Conservation (phyloP, 2,888 invertebrate genomes). For the Nomada lathburiana region DNA sequence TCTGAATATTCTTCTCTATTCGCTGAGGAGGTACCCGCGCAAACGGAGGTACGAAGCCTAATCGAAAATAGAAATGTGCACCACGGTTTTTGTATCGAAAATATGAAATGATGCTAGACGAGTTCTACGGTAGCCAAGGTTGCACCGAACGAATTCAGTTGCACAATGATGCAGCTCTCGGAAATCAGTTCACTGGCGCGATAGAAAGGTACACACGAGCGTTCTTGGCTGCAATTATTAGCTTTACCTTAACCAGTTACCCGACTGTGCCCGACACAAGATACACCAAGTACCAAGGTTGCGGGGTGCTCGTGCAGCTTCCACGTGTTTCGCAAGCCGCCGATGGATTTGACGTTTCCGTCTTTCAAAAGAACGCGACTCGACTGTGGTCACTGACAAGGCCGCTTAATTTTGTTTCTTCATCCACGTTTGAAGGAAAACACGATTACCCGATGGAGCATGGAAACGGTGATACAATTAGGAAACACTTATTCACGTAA, state of each 20-base stretch:
- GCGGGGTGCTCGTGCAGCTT: constrained; percentile 45
- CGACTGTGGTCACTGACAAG: background rate
- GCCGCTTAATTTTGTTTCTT: constrained; percentile 6
- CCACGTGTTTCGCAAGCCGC: constrained; percentile 32
- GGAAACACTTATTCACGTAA: no score
- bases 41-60: background rate
- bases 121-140: constrained; percentile 71
- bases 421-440: background rate
- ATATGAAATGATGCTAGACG: constrained; percentile 73
- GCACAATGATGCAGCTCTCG: constrained; percentile 73
- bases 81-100: constrained; percentile 12
- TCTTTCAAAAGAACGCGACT: constrained; percentile 8
- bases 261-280: constrained; percentile 30
- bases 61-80: background rate
- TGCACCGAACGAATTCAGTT: constrained; percentile 75
- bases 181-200: constrained; percentile 78
- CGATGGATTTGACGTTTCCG: constrained; percentile 40
- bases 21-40: background rate
- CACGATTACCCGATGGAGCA: background rate
- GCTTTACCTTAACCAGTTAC: constrained; percentile 67
- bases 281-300: constrained; percentile 62
- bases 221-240: constrained; percentile 66
- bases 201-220: constrained; percentile 69
- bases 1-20: background rate
- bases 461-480: background rate